Evolutionary conservation across 2,113 vertebrate genomes (phyloP).

Genomic region (Poecile atricapillus): DNA sequence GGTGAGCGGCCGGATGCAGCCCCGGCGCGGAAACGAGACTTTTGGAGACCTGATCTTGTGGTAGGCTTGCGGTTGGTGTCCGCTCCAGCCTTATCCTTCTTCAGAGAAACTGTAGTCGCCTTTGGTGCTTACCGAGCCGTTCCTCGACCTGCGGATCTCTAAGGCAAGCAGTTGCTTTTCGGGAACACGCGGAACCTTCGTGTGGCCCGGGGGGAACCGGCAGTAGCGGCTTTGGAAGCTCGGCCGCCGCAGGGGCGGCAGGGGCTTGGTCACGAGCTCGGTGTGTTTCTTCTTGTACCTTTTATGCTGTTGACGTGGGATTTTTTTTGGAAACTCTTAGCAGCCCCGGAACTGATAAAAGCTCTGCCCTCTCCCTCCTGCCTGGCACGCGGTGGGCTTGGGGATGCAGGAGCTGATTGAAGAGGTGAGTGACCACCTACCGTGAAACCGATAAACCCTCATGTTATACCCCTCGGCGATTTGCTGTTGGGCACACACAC

Average conservation of each 20-base stretch:
- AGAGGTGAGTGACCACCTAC: slow-evolving; percentile 12
- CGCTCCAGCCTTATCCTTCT: slow-evolving; percentile 66
- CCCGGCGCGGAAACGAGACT: background rate
- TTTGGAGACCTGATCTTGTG: slow-evolving; percentile 30
- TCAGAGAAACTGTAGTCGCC: slow-evolving; percentile 65
- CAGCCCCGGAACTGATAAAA: background rate
- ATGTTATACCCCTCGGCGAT: background rate
- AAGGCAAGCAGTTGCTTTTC: slow-evolving; percentile 59
- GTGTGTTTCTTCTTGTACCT: background rate
- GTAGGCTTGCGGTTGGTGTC: slow-evolving; percentile 45
- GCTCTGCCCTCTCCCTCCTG: background rate
- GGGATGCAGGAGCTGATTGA: background rate
- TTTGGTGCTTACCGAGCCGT: slow-evolving; percentile 70
- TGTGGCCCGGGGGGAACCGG: background rate
- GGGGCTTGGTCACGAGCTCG: background rate
- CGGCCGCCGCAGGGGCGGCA: background rate
- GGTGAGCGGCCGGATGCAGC: background rate
- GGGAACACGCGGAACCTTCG: background rate
- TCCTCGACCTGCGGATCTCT: slow-evolving; percentile 52
- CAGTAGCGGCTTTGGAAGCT: background rate
- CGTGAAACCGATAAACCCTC: background rate
- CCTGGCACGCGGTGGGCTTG: background rate
- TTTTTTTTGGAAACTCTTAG: background rate
- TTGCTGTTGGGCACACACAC: background rate
- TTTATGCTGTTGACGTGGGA: background rate